These are phyloP conservation scores for Diarsia dahlii DNA, from an alignment of 2,888 invertebrate species.

Conservation along the genomic window DNA sequence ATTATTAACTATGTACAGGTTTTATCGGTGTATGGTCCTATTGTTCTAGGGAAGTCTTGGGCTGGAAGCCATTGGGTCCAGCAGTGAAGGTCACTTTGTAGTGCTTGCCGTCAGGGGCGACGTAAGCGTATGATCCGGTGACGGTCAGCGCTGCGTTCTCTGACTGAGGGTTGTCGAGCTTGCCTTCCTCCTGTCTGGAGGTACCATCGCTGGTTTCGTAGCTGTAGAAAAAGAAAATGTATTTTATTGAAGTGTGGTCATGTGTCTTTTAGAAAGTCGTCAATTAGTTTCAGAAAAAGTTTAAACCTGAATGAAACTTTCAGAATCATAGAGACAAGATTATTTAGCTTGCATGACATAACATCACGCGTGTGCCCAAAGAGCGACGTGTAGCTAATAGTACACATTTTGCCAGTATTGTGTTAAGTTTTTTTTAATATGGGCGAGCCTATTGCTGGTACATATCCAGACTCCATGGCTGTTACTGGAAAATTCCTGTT, in stretches of 20 bases:
- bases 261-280: not conserved
- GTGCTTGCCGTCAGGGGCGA: constrained; percentile 92
- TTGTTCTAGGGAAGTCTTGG: constrained; percentile 89
- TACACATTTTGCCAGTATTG: not conserved
- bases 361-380: not conserved
- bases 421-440: not conserved
- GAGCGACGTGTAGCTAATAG: too few relatives aligned
- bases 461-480: too few relatives aligned
- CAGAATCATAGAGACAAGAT: not conserved
- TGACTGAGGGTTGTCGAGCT: constrained; percentile 91
- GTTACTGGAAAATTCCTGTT: too few relatives aligned
- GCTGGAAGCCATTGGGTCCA: constrained; percentile 92
- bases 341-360: not conserved
- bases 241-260: constrained; percentile 8
- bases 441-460: too few relatives aligned
- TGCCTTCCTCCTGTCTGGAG: constrained; percentile 92
- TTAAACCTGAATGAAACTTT: not conserved
- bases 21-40: constrained; percentile 56
- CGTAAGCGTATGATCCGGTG: constrained; percentile 91
- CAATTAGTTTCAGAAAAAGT: not conserved
- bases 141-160: constrained; percentile 92
- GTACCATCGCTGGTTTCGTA: constrained; percentile 93
- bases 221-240: constrained; percentile 73
- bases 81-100: constrained; percentile 92
- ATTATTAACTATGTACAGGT: constrained; percentile 71